Base-by-base conservation (phyloP, 2,113 vertebrate genomes). In the Megaceryle maxima region DNA sequence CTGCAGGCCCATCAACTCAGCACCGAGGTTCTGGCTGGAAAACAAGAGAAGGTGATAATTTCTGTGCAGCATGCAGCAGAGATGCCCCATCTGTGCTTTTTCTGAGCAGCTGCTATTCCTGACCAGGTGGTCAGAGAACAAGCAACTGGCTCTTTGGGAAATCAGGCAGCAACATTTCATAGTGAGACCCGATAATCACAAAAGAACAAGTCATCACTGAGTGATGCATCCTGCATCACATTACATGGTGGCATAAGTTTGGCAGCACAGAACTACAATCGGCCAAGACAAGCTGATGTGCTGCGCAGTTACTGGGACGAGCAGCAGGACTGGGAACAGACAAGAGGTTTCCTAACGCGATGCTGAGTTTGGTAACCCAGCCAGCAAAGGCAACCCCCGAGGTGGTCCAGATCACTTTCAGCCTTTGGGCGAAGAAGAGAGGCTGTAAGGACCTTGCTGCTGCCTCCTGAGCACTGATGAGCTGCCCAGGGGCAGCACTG, bases 1-100 rank as follows among this genome's bases (percentile, higher is more conserved):
- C 97, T 99, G 99, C 22, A 99, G 98, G 25, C 99, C 99, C 99
- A 99, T 99, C 96, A 99, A 97, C 97, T 99, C 99, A 7, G 97
- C 97, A 60, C 98, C 98, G 1, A 96, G 75, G 37, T 95, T 95
- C 92, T 98, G 98, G 97, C 98, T 98, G 91, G 46, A 87, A 91
- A 88, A 96, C 11, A 95, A 88, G 85, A 96, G 74, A 17, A 81
- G 73, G 5, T 13, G 67, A 83, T 92, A 29, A 88, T 79, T 81
- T 70, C 14, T 11, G 31, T 0, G 0, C 14, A 17, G 31, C 22
- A 21, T 33, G 37, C 53, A 29, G 35, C 59, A 43, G 53, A 73
- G 43, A 29, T 75, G 11, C 31, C 43, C 37, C 4, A 2, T 31
- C 55, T 39, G 43, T 19, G 22, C 8, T 60, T 37, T 68, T 21